Conservation (phyloP, 2,113 vertebrate genomes). For the Platycercus adscitus region DNA sequence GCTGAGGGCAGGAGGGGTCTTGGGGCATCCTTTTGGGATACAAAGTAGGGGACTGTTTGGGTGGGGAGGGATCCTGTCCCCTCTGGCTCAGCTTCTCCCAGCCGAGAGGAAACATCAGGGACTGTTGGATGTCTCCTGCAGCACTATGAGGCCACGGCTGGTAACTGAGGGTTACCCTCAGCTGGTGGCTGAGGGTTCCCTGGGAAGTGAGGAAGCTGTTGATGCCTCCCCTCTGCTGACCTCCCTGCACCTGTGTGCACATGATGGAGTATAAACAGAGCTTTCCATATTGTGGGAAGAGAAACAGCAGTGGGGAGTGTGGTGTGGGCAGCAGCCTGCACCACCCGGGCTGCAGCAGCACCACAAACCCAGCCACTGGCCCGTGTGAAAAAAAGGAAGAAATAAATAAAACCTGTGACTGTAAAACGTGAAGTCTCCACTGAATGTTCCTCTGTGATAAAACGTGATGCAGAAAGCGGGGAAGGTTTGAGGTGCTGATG, state of each 20-base stretch:
- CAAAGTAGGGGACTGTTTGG: no score
- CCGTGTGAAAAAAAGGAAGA: no score
- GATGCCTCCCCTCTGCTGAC: accelerated
- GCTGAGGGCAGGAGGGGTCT: accelerated
- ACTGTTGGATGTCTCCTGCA: neutral
- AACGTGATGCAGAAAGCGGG: neutral
- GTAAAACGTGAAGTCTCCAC: neutral
- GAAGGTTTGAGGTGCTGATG: neutral
- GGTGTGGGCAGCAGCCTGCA: neutral
- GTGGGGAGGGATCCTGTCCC: accelerated
- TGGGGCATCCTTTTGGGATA: accelerated
- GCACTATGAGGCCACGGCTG: accelerated
- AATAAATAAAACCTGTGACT: neutral
- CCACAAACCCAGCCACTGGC: accelerated
- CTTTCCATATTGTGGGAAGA: neutral
- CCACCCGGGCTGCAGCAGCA: neutral
- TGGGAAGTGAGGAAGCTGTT: neutral
- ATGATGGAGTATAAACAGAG: neutral
- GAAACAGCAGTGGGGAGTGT: no score
- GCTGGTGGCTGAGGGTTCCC: accelerated
- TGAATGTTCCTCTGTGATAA: neutral
- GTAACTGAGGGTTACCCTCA: no score
- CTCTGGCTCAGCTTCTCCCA: neutral
- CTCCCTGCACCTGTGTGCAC: neutral
- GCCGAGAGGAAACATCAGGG: no score